These are phyloP conservation scores for Cyclopterus lumpus DNA, from an alignment of 2,797 vertebrate species.

Conservation along the genomic window DNA sequence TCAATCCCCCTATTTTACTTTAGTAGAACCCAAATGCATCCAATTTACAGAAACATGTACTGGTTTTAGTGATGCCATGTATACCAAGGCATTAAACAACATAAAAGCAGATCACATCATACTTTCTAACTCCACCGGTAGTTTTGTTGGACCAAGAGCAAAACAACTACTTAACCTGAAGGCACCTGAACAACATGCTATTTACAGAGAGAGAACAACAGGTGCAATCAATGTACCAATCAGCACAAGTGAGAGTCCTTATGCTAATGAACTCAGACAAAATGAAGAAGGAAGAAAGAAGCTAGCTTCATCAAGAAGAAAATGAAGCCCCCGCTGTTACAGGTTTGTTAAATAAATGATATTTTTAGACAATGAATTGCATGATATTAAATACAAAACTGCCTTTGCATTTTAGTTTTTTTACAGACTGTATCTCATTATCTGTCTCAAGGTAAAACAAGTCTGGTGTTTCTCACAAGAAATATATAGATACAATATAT, in stretches of 20 bases:
- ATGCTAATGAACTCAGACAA: constrained; percentile 15
- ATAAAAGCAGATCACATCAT: background rate
- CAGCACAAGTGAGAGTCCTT: constrained; percentile 24
- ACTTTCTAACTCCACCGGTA: background rate
- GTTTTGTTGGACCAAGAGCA: background rate
- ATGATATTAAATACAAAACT: background rate
- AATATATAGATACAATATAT: background rate
- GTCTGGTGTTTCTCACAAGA: constrained; percentile 6
- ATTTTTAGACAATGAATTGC: background rate
- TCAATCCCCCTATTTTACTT: background rate
- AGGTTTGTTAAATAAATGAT: background rate
- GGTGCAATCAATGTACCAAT: constrained; percentile 11
- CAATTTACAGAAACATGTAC: background rate
- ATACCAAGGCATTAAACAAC: background rate
- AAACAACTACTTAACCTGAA: background rate
- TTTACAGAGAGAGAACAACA: constrained; percentile 18
- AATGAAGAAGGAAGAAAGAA: background rate
- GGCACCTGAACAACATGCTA: background rate
- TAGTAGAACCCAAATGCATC: background rate
- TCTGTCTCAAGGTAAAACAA: background rate
- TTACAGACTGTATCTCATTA: background rate
- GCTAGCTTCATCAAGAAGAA: background rate
- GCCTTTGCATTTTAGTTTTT: background rate
- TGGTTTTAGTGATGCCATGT: background rate
- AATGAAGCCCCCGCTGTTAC: background rate